Conservation (phyloP, 2,113 vertebrate species). For the Cebidichthys violaceus region DNA sequence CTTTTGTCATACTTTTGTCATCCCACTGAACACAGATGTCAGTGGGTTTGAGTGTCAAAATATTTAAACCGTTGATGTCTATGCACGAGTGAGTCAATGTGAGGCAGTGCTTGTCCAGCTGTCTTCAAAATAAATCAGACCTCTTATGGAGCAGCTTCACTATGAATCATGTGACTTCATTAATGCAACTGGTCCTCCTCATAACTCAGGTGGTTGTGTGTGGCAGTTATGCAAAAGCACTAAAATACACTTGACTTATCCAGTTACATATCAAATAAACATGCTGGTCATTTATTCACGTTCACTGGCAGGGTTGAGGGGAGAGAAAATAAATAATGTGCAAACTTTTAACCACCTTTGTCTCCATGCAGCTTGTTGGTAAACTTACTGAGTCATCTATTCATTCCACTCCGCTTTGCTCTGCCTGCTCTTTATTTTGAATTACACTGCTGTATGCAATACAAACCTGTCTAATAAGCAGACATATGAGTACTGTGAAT, state of each 20-base stretch:
- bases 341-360: constrained; percentile 56
- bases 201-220: neutral
- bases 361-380: constrained; percentile 5
- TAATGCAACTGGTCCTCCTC: neutral
- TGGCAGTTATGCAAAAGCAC: neutral
- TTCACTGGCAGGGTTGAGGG: neutral
- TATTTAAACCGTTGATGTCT: neutral
- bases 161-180: neutral
- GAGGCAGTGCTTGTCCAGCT: neutral
- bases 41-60: neutral
- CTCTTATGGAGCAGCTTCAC: neutral
- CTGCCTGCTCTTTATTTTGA: neutral
- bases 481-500: neutral
- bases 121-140: neutral
- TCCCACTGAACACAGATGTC: neutral
- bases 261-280: constrained; percentile 20
- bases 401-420: neutral
- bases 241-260: neutral
- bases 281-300: constrained; percentile 64
- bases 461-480: neutral
- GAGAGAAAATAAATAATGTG: constrained; percentile 46
- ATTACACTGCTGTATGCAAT: neutral
- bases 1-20: neutral
- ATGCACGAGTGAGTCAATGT: neutral
- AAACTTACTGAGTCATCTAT: constrained; percentile 57